Percentiles rank a stretch among this genome's conserved stretches.
phyloP scores from a whole-genome alignment of 2,797 vertebrate genomes.

The Poecilia velifera region DNA sequence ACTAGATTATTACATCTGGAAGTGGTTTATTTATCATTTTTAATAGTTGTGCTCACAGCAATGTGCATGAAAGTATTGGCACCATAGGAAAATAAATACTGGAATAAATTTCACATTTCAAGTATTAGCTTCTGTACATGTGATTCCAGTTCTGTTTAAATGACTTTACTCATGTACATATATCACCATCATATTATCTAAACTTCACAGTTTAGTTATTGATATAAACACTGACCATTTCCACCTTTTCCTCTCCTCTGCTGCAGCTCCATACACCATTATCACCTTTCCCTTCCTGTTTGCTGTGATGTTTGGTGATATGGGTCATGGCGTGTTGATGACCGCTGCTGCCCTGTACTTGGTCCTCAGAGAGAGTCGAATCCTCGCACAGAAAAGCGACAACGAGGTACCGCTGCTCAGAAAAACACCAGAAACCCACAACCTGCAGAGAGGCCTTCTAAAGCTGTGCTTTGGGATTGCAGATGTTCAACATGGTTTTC shows the following conservation, averaged over 20 bases:
- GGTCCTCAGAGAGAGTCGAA: slow-evolving; percentile 92
- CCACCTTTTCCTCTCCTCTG: not conserved
- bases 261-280: slow-evolving; percentile 93
- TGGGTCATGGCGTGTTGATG: slow-evolving; percentile 94
- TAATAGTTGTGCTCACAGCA: not conserved
- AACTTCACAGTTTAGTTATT: not conserved
- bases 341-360: slow-evolving; percentile 93
- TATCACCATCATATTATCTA: too few species aligned
- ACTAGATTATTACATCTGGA: not conserved
- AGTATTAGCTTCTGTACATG: not conserved
- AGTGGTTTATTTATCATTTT: not conserved
- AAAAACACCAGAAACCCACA: not conserved
- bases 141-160: not conserved
- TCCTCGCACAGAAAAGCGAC: slow-evolving; percentile 93
- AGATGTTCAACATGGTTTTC: slow-evolving; percentile 98
- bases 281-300: slow-evolving; percentile 98
- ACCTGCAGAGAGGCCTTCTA: not conserved
- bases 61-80: not conserved
- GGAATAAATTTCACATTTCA: not conserved
- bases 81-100: not conserved
- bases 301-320: slow-evolving; percentile 98
- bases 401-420: slow-evolving; percentile 87
- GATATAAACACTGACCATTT: not conserved
- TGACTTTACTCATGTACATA: too few species aligned
- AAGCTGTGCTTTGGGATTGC: slow-evolving; percentile 13